Evolutionary conservation across 2,888 invertebrate species (phyloP), one percentile per base, ranked within the genome.

Genomic region (Metopia argyrocephala): DNA sequence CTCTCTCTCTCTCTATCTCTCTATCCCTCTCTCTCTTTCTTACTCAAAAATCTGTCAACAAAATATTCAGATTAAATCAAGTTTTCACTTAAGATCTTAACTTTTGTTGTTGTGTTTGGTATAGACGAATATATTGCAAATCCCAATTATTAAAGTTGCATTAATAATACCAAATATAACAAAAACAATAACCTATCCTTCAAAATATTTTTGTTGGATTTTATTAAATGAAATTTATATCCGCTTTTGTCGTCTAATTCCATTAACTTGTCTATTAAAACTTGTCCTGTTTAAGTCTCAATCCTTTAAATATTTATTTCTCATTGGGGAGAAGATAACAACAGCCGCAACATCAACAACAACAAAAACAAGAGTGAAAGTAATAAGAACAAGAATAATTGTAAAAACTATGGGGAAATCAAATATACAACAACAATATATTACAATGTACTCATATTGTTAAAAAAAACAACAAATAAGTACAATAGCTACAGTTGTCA

Each of bases 191-290:
- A 27, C 52, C 59, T 25, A 9, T 20, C n/a, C 2, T 65, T 65
- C 64, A 70, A n/a, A n/a, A n/a, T n/a, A n/a, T n/a, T n/a, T n/a
- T n/a, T n/a, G n/a, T n/a, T 45, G 28, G 57, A 28, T 70, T 56
- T 45, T 57, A 28, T 52, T 12, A 50, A 76, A 62, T 21, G 6
- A 76, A 70, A 70, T 57, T 69, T 70, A 21, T 64, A 50, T 57
- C 59, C 64, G 45, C 45, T 9, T 18, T 70, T 23, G 23, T 48
- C 28, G 61, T 76, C 75, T 76, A 76, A 76, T 68, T 68, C 46
- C 75, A 76, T 76, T 68, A 76, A 54, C 68, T 68, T 61, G 61
- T 31, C 46, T 31, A 62, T 61, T 68, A 54, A 23, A 68, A 76
- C 45, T 61, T 52, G 28, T 61, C 27, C 31, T 31, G 31, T 12